A percentile compares a stretch with the other conserved stretches of the same genome.
Conservation (phyloP, 2,888 invertebrate species). For the Lordiphosa fenestrarum region DNA sequence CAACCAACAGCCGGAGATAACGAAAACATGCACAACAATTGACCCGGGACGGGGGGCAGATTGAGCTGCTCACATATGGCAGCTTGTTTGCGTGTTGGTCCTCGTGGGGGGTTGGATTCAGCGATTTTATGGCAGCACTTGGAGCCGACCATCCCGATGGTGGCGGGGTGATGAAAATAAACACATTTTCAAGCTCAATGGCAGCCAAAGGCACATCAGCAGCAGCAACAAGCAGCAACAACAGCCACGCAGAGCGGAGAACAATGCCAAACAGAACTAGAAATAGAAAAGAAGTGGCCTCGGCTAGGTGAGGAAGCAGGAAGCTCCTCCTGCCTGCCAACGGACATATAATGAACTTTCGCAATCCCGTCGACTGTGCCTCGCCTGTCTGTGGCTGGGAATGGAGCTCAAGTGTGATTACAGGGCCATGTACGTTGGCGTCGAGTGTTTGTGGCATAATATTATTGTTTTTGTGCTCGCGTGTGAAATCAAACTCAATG, state of each 20-base stretch:
- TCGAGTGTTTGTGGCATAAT: conserved; percentile 74
- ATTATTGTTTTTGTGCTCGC: conserved; percentile 75
- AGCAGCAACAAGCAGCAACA: conserved; percentile 16
- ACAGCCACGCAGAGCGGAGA: conserved; percentile 33
- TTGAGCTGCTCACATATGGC: conserved; percentile 32
- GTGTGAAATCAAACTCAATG: conserved; percentile 72
- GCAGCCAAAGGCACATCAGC: conserved; percentile 41
- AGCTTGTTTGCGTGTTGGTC: conserved; percentile 52
- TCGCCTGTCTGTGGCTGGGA: conserved; percentile 9
- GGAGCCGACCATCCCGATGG: conserved; percentile 40
- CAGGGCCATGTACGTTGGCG: conserved; percentile 70
- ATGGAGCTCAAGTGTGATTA: conserved; percentile 70
- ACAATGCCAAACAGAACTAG: conserved; percentile 63
- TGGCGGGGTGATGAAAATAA: conserved; percentile 57
- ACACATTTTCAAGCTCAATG: conserved; percentile 75
- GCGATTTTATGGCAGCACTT: conserved; percentile 73
- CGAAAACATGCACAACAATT: conserved; percentile 70
- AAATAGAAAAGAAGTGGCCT: conserved; percentile 59
- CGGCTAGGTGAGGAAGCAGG: conserved; percentile 1
- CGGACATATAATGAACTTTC: conserved; percentile 70
- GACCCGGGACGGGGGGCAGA: conserved; percentile 31
- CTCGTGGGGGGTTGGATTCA: conserved; percentile 53
- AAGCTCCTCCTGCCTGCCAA: conserved; percentile 29
- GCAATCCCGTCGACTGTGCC: conserved; percentile 62
- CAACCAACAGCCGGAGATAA: conserved; percentile 53